A percentile compares a stretch with the other conserved stretches of the same genome.
Evolutionary conservation across 2,888 invertebrate species (phyloP).

Genomic region (Agrilus cyanescens): DNA sequence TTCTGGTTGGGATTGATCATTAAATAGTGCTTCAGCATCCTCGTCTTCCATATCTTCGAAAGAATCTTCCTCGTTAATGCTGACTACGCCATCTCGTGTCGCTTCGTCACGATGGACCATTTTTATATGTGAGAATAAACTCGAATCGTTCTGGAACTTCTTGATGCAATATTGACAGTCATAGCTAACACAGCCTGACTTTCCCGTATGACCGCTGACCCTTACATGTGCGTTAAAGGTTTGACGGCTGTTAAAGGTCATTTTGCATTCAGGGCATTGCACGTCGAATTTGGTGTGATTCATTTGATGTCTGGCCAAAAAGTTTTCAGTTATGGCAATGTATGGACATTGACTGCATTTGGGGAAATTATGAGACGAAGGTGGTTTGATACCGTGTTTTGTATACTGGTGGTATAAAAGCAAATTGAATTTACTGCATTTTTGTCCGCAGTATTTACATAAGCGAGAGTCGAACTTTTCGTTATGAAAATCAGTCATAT

Average conservation of each 20-base stretch:
- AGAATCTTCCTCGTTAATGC: slow-evolving; percentile 41
- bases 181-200: slow-evolving; percentile 25
- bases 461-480: slow-evolving; percentile 64
- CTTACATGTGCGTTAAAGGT: slow-evolving; percentile 42
- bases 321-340: slow-evolving; percentile 59
- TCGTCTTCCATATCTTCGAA: slow-evolving; percentile 39
- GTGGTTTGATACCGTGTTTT: slow-evolving; percentile 62
- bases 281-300: slow-evolving; percentile 44
- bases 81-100: slow-evolving; percentile 51
- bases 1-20: slow-evolving; percentile 8
- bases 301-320: slow-evolving; percentile 59
- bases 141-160: slow-evolving; percentile 54
- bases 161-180: slow-evolving; percentile 66
- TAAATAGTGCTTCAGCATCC: slow-evolving; percentile 21
- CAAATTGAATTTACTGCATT: slow-evolving; percentile 58
- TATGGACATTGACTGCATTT: slow-evolving; percentile 67
- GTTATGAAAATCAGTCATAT: slow-evolving; percentile 69
- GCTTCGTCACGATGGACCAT: slow-evolving; percentile 52
- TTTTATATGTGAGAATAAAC: slow-evolving; percentile 61
- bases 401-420: slow-evolving; percentile 68
- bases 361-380: slow-evolving; percentile 59
- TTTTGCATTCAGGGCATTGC: slow-evolving; percentile 45
- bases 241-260: slow-evolving; percentile 37
- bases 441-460: slow-evolving; percentile 77
- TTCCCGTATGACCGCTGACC: slow-evolving; percentile 41